phyloP scores from a whole-genome alignment of 2,888 invertebrate species.

The Ectemnius continuus region DNA sequence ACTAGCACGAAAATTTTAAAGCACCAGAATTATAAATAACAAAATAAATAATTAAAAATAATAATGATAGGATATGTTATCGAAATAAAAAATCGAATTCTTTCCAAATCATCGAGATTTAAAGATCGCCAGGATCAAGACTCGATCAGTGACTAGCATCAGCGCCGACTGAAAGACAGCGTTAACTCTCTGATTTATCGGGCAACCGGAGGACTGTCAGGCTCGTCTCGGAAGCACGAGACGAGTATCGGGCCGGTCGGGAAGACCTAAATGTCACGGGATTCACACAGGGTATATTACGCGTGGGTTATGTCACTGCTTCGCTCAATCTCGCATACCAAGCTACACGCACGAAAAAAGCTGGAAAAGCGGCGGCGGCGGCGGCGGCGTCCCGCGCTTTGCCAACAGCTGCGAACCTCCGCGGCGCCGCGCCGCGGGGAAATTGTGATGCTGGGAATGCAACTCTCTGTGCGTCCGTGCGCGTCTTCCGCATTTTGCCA shows the following conservation, averaged over 20 bases:
- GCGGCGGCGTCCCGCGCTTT: too few species aligned
- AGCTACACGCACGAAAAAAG: constrained; percentile 1
- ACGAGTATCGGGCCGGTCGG: constrained; percentile 53
- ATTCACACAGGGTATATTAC: constrained; percentile 74
- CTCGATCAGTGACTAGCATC: too few species aligned
- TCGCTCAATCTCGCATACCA: constrained; percentile 25
- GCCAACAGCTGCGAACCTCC: too few species aligned
- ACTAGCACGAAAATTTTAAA: too few species aligned
- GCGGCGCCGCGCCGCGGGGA: too few species aligned
- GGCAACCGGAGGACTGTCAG: constrained; percentile 44
- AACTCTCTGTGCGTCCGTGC: too few species aligned
- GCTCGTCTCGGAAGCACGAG: constrained; percentile 43
- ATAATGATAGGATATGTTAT: neutral
- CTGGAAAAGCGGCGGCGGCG: neutral
- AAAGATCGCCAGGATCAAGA: too few species aligned
- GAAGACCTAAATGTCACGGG: constrained; percentile 72
- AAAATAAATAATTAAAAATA: too few species aligned
- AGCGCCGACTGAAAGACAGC: too few species aligned
- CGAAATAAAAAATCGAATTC: neutral
- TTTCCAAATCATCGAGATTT: neutral
- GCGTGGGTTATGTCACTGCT: constrained; percentile 63
- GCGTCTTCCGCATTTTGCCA: too few species aligned
- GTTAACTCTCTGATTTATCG: constrained; percentile 36
- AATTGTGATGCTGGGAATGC: too few species aligned
- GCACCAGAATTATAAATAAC: too few species aligned